Conservation (phyloP, 2,113 vertebrate genomes). For the Nestor notabilis region DNA sequence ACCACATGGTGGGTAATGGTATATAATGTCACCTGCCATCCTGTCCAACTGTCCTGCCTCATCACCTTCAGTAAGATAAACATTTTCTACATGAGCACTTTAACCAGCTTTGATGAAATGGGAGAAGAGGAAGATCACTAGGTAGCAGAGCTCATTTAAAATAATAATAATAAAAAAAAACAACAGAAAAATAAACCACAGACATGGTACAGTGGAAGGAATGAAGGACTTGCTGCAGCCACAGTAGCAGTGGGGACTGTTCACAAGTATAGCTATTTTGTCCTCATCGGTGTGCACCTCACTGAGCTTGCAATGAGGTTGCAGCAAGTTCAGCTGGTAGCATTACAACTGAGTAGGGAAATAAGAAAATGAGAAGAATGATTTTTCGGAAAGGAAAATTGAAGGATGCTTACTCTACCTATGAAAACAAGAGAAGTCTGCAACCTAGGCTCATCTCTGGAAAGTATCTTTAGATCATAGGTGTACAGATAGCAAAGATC, state of each 20-base stretch:
- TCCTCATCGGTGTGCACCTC: not conserved
- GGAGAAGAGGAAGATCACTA: not conserved
- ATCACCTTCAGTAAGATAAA: not conserved
- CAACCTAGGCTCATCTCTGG: not conserved
- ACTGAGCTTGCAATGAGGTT: not conserved
- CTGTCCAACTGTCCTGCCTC: no score
- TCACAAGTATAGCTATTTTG: not conserved
- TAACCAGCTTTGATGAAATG: not conserved
- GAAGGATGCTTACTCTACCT: not conserved
- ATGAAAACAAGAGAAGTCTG: not conserved
- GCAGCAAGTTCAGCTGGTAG: not conserved
- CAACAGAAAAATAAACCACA: not conserved
- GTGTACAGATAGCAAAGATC: not conserved
- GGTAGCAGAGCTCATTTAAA: not conserved
- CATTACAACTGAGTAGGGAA: not conserved
- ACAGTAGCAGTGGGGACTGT: not conserved
- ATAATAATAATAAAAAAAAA: no score
- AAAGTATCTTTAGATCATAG: not conserved
- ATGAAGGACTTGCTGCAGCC: not conserved
- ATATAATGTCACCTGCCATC: not conserved
- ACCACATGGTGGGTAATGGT: not conserved
- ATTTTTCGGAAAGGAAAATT: not conserved
- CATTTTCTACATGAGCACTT: not conserved
- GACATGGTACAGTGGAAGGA: fast-evolving
- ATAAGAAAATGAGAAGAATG: not conserved